Evolutionary conservation across 2,888 invertebrate species (phyloP).

Genomic region (Acanthopleura granulata): DNA sequence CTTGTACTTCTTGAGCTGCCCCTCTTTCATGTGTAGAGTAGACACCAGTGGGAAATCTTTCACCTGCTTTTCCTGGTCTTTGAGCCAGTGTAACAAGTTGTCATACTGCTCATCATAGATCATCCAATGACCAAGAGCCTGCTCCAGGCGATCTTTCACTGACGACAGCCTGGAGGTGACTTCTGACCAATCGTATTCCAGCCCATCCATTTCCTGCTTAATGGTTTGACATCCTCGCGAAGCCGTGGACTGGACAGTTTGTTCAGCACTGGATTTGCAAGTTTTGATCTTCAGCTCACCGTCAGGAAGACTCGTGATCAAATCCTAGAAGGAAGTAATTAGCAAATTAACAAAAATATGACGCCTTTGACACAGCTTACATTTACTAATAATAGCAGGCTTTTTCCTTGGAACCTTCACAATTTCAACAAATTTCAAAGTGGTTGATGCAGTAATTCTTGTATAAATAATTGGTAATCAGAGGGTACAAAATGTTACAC

Average conservation of each 20-base stretch:
- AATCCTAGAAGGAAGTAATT: constrained; percentile 68
- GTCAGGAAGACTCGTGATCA: constrained; percentile 74
- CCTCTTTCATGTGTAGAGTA: constrained; percentile 84
- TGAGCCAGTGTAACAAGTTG: constrained; percentile 87
- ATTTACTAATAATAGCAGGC: too few species aligned
- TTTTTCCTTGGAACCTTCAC: too few species aligned
- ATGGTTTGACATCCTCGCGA: constrained; percentile 60
- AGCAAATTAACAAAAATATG: background rate
- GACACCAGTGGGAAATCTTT: constrained; percentile 88
- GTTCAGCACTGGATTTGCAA: constrained; percentile 76
- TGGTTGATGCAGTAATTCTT: too few species aligned
- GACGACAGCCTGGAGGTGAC: constrained; percentile 71
- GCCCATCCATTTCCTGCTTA: constrained; percentile 58
- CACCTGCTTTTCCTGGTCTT: constrained; percentile 85
- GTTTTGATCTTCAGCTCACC: constrained; percentile 75
- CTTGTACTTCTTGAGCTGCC: constrained; percentile 80
- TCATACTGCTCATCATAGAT: constrained; percentile 88
- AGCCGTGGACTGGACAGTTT: constrained; percentile 76
- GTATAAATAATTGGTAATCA: too few species aligned
- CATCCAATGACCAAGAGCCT: constrained; percentile 85
- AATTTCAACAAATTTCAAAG: too few species aligned
- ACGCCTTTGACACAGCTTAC: too few species aligned
- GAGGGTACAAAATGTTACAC: too few species aligned
- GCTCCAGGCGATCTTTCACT: constrained; percentile 81
- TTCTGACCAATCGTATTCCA: constrained; percentile 61